Conservation (phyloP, 2,797 vertebrate species). For the Aldrovandia affinis region DNA sequence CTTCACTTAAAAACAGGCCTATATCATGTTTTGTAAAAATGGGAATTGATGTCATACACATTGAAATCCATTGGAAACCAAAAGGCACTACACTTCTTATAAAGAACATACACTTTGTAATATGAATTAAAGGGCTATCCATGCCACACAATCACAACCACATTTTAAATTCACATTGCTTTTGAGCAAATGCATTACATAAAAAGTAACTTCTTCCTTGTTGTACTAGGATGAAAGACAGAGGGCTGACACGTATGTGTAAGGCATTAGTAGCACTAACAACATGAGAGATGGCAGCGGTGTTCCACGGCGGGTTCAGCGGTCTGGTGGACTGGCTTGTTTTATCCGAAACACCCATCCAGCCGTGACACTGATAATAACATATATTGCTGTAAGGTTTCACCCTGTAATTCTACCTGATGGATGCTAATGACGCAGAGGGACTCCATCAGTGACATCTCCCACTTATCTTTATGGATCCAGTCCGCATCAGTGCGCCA, state of each 20-base stretch:
- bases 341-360: slow-evolving; percentile 51
- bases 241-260: background rate
- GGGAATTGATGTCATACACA: no score
- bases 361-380: slow-evolving; percentile 63
- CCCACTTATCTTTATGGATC: slow-evolving; percentile 72
- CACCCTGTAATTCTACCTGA: slow-evolving; percentile 69
- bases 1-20: background rate
- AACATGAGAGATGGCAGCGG: slow-evolving; percentile 21
- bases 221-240: background rate
- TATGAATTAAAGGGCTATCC: background rate
- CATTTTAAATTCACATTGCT: background rate
- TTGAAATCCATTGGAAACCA: background rate
- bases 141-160: background rate
- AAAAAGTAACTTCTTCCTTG: background rate
- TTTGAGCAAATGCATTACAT: background rate
- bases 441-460: slow-evolving; percentile 65
- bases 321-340: slow-evolving; percentile 46
- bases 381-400: slow-evolving; percentile 60
- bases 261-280: slow-evolving; percentile 9
- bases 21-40: no score
- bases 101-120: background rate
- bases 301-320: slow-evolving; percentile 35
- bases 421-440: slow-evolving; percentile 68
- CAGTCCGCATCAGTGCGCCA: slow-evolving; percentile 62
- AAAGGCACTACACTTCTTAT: slow-evolving; percentile 31